Evolutionary conservation across 2,113 vertebrate genomes (phyloP), one percentile per base, ranked within the genome.

Genomic region (Ochotona princeps): DNA sequence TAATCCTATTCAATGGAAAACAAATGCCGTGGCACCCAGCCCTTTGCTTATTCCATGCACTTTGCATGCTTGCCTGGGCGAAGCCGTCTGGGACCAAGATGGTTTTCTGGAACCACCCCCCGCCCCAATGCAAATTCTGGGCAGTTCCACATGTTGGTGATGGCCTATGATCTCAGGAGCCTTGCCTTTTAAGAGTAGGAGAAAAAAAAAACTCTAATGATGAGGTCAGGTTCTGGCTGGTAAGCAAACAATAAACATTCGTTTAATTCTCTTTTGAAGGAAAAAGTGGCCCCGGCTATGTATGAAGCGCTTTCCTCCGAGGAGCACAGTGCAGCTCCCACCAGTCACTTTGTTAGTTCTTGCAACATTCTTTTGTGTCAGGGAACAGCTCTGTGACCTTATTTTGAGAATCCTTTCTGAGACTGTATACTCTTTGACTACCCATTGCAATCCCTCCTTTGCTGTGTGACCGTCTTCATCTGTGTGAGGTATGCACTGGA

Each of bases 1-100:
- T 99, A 99, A 99, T 99, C 98, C 99, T 96, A 98, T 98, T 99
- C 98, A 99, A 97, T 97, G 98, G 98, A 98, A 99, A 99, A 99
- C 99, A 99, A 99, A 99, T 97, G 98, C 98, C 95, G 93, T 98
- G 98, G 98, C 98, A 98, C 98, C 98, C 98, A 98, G 98, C 97
- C 98, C 98, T 98, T 97, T 96, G 98, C 98, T 98, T 98, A 98
- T 98, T 97, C 98, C 97, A 96, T 96, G 97, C 97, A 97, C 97
- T 98, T 97, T 96, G 90, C 98, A 97, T 97, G 98, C 98, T 98
- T 98, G 98, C 98, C 98, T 97, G 96, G 97, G 83, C 30, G 78
- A 96, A 93, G 96, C 95, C 93, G 94, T 96, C 97, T 97, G 91
- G 97, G 96, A 98, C 97, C 97, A 97, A 97, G 97, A 97, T 94